A percentile compares a stretch with the other conserved stretches of the same genome.
Evolutionary conservation across 2,113 vertebrate species (phyloP).

Genomic region (Halcyon senegalensis): DNA sequence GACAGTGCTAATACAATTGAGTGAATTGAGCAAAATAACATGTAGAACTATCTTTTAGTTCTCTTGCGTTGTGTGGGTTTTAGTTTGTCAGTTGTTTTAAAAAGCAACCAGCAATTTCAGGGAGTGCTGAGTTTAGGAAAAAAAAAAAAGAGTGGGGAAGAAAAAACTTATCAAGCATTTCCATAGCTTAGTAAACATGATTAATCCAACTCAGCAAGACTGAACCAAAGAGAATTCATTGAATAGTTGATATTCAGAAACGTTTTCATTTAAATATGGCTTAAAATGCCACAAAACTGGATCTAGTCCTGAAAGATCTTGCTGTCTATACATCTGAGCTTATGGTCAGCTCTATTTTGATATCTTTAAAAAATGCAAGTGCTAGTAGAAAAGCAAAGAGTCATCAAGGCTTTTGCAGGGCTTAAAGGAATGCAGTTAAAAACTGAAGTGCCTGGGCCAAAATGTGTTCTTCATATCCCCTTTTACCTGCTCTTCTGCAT

Average conservation of each 20-base stretch:
- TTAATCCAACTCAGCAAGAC: slow-evolving; percentile 17
- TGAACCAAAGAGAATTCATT: not conserved
- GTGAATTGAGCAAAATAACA: slow-evolving; percentile 40
- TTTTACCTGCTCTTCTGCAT: not conserved
- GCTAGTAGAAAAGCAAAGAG: not conserved
- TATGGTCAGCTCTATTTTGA: not conserved
- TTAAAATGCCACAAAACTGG: not conserved
- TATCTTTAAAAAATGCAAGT: not conserved
- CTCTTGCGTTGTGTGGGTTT: slow-evolving; percentile 8
- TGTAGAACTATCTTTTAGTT: not conserved
- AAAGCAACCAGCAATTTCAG: slow-evolving; percentile 40
- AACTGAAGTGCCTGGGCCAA: not conserved
- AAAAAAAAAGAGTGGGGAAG: not conserved
- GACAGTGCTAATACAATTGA: not conserved
- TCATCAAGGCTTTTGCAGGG: not conserved
- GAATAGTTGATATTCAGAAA: not conserved
- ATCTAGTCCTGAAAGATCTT: not conserved
- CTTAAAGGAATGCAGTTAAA: not conserved
- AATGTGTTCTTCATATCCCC: not conserved
- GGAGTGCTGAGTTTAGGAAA: slow-evolving; percentile 10
- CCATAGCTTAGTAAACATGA: not conserved
- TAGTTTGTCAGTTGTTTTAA: slow-evolving; percentile 51
- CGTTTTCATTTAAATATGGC: not conserved
- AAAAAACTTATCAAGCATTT: slow-evolving; percentile 36
- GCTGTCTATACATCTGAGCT: not conserved